These are phyloP conservation scores for Tribolium castaneum DNA, from an alignment of 1,140 invertebrate genomes.

Conservation along the genomic window DNA sequence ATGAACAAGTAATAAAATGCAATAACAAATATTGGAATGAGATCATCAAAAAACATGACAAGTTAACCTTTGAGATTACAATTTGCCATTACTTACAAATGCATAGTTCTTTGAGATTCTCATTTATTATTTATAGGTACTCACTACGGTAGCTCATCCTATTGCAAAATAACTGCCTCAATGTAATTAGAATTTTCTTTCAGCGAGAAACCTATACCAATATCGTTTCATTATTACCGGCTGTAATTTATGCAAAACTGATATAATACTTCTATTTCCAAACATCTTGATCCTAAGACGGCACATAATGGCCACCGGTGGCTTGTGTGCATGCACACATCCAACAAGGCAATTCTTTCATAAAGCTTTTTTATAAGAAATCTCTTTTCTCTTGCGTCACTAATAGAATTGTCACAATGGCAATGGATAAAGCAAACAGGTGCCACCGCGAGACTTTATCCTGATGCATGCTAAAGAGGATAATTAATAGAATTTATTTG, in stretches of 20 bases:
- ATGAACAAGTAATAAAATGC: constrained; percentile 33
- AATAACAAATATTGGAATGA: constrained; percentile 32
- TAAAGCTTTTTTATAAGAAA: background rate
- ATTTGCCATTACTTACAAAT: constrained; percentile 30
- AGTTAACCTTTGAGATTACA: constrained; percentile 31
- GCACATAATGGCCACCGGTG: background rate
- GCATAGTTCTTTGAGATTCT: constrained; percentile 32
- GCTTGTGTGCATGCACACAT: background rate
- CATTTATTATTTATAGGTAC: constrained; percentile 21
- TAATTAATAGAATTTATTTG: background rate
- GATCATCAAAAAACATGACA: constrained; percentile 33
- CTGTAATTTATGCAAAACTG: constrained; percentile 20
- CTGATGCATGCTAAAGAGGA: background rate
- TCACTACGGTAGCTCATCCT: constrained; percentile 26
- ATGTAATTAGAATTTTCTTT: constrained; percentile 24
- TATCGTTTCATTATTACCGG: constrained; percentile 3
- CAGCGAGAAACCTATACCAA: background rate
- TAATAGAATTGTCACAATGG: background rate
- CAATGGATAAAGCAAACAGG: background rate
- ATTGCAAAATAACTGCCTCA: constrained; percentile 29
- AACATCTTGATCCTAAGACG: background rate
- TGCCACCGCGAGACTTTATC: background rate
- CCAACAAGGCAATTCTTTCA: background rate
- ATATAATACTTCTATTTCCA: background rate
- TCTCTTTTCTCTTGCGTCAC: background rate